Evolutionary conservation across 1,140 invertebrate genomes (phyloP), one percentile per base, ranked within the genome.

Genomic region (Drosophila kikkawai): DNA sequence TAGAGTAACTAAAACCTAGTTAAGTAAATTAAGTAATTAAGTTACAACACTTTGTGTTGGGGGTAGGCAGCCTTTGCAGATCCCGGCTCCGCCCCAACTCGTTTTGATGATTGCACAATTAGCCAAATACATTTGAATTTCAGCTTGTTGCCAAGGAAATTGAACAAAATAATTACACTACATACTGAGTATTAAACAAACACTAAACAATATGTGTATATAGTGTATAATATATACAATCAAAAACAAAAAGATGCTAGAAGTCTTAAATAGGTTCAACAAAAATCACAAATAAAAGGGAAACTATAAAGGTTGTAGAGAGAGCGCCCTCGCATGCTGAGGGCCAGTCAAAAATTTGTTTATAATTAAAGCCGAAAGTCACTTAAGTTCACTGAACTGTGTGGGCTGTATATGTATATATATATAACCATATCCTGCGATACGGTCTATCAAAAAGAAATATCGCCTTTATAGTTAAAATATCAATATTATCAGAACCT

Each of bases 31-130:
- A 34, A n/a, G 51, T 87, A 75, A 79, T 84, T 88, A 87, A 87
- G 84, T 84, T 90, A 81, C 73, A 87, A 84, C 78, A 79, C 71
- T 57, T 56, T 55, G 61, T 57, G 42, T 81, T 73, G 47, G 64
- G 61, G 56, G 55, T 26, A 11, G 50, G 65, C n/a, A 51, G 29
- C 29, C 65, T 41, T 44, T 19, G 41, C 26, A 37, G 47, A 15
- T 15, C 51, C 7, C 55, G 47, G 64, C 71, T 22, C 53, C 53
- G 36, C 76, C 41, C 71, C 63, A 80, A 78, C 63, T 59, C 70
- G 68, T 79, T 80, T 80, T 67, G 65, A 85, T 74, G 81, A 90
- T 90, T 90, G 85, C 85, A 90, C 85, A 90, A 91, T 56, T 90
- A 91, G 85, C 85, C 85, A 90, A 90, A 91, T 90, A 68, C 60